Conservation (phyloP, 2,888 invertebrate species). For the Drosophila siamana region DNA sequence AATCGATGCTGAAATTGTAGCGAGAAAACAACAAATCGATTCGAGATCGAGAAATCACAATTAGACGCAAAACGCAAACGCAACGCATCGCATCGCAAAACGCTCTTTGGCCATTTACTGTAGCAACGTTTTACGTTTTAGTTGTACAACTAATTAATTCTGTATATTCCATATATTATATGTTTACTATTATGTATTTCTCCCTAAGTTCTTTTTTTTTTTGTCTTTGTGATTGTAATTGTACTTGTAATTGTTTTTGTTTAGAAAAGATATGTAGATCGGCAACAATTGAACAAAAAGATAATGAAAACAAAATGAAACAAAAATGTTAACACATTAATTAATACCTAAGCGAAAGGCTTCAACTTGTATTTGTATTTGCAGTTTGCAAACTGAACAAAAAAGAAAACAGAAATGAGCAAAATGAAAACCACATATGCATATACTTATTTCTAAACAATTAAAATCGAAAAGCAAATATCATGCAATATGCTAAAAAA, state of each 20-base stretch:
- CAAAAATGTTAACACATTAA: slow-evolving; percentile 66
- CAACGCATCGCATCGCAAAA: slow-evolving; percentile 18
- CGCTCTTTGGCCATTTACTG: slow-evolving; percentile 51
- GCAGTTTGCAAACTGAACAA: slow-evolving; percentile 14
- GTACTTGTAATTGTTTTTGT: slow-evolving; percentile 35
- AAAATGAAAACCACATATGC: slow-evolving; percentile 20
- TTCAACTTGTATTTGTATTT: slow-evolving; percentile 43
- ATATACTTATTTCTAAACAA: slow-evolving; percentile 33
- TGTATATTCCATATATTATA: slow-evolving; percentile 65
- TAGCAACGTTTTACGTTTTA: slow-evolving; percentile 41
- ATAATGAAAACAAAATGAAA: not conserved
- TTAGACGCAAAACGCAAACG: slow-evolving; percentile 3
- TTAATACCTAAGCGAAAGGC: slow-evolving; percentile 30
- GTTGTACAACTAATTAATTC: slow-evolving; percentile 29
- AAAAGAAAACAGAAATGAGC: slow-evolving; percentile 18
- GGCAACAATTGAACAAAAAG: slow-evolving; percentile 19
- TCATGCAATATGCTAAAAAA: slow-evolving; percentile 25
- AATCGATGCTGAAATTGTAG: too few species aligned
- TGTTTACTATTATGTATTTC: slow-evolving; percentile 45
- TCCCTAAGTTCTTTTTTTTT: slow-evolving; percentile 45
- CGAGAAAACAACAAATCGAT: not conserved
- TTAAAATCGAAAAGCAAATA: slow-evolving; percentile 20
- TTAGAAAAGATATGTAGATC: slow-evolving; percentile 27
- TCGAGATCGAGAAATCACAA: not conserved
- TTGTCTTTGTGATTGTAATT: slow-evolving; percentile 29